Conservation (phyloP, 2,113 vertebrate genomes). For the Sinocyclocheilus maitianheensis region DNA sequence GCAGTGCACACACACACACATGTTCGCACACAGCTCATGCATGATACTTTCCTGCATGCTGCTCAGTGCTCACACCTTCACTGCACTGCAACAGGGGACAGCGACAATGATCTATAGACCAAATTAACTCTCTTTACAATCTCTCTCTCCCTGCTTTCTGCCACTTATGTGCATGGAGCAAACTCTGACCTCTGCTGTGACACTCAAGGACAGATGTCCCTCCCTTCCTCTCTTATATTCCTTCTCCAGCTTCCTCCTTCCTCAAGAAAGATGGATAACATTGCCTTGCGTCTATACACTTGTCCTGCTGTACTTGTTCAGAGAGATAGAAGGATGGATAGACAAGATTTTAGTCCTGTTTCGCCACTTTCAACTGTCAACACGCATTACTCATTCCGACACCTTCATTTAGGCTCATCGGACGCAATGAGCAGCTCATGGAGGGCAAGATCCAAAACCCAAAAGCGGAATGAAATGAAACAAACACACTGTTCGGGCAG, state of each 20-base stretch:
- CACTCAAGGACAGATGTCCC: constrained; percentile 39
- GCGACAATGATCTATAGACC: constrained; percentile 42
- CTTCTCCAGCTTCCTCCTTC: constrained; percentile 1
- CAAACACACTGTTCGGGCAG: not conserved
- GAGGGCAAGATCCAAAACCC: constrained; percentile 22
- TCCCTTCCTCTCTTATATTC: not conserved
- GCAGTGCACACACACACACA: constrained; percentile 20
- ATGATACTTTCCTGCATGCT: constrained; percentile 26
- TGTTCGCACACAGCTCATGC: constrained; percentile 16
- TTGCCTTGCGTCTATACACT: not conserved
- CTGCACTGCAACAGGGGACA: constrained; percentile 24
- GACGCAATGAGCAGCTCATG: constrained; percentile 3
- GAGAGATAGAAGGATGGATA: constrained; percentile 21
- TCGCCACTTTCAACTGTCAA: constrained; percentile 41
- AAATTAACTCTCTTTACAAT: constrained; percentile 39
- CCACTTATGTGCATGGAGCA: constrained; percentile 15
- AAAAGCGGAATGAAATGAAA: constrained; percentile 26
- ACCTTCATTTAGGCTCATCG: constrained; percentile 43
- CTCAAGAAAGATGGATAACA: constrained; percentile 35
- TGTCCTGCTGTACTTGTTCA: constrained; percentile 27
- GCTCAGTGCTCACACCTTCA: constrained; percentile 28
- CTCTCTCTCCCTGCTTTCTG: constrained; percentile 35
- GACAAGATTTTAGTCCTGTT: constrained; percentile 22
- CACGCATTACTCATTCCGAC: constrained; percentile 39
- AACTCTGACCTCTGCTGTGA: constrained; percentile 42